Conservation (phyloP, 2,888 invertebrate genomes). For the Phyllotreta striolata region DNA sequence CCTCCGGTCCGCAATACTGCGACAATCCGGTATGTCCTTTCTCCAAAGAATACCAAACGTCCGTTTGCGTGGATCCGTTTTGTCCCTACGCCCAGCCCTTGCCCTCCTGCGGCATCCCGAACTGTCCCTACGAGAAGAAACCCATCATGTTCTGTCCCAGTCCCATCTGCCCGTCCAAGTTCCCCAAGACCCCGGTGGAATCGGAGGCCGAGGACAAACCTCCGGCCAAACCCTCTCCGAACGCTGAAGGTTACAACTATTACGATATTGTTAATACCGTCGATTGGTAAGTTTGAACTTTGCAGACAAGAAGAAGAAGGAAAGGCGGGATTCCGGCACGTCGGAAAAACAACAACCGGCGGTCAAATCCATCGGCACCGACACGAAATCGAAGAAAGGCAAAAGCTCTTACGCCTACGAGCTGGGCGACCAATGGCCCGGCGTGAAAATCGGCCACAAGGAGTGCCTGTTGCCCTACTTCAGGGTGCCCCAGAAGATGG, state of each 20-base stretch:
- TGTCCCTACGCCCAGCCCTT: constrained; percentile 46
- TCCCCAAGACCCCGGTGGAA: background rate
- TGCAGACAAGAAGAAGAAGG: too few relatives aligned
- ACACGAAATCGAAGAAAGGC: constrained; percentile 39
- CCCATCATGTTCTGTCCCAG: constrained; percentile 31
- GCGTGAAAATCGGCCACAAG: constrained; percentile 66
- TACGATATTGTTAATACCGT: too few relatives aligned
- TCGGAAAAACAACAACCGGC: background rate
- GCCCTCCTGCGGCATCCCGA: constrained; percentile 46
- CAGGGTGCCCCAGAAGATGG: constrained; percentile 71
- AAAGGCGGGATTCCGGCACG: background rate
- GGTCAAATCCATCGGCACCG: constrained; percentile 4
- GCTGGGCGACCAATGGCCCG: constrained; percentile 61
- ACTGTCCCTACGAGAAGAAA: constrained; percentile 46
- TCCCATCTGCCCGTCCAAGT: constrained; percentile 18
- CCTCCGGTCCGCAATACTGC: constrained; percentile 28
- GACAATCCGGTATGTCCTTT: constrained; percentile 45
- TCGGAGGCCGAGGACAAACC: background rate
- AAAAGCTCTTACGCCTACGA: constrained; percentile 45
- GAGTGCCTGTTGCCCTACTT: constrained; percentile 64
- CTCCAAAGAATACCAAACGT: constrained; percentile 24
- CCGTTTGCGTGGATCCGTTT: constrained; percentile 44
- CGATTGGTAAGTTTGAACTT: too few relatives aligned
- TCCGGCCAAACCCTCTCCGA: too few relatives aligned
- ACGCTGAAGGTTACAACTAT: too few relatives aligned